Base-by-base conservation (phyloP, 2,888 invertebrate genomes). In the Tetranychus piercei region DNA sequence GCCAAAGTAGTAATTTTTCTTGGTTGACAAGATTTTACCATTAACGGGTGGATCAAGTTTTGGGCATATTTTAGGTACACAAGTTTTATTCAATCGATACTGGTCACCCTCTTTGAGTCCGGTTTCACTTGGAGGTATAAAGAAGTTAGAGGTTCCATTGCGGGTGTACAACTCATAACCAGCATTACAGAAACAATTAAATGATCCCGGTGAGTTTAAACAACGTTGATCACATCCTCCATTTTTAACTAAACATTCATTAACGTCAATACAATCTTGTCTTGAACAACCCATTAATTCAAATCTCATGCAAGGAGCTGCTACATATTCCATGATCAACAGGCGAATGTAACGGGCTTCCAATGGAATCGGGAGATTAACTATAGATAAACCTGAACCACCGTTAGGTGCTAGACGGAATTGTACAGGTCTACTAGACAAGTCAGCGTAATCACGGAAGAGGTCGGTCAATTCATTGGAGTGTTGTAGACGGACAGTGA, bases 161-260 rank as follows among this genome's bases (percentile, higher is more conserved):
- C 86, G 83, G 6, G 80, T 87, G 82, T 92, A 94, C 18, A 97
- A 85, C 81, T 94, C 93, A 81, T 88, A 96, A 11, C 97, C 97
- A 70, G 91, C 88, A 80, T 91, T 91, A 81, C 96, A 96, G 77
- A 88, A 87, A 80, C 95, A 96, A 1, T 90, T 87, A 81, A 87
- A 94, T 81, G 90, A 88, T 77, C 94, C 95, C 65, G 93, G 90
- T 76, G 88, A 89, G 79, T 94, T 94, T 70, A 92, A 86, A 83
- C 94, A 94, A 83, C 92, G 92, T 80, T 94, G 94, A 80, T 93
- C 91, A 82, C 94, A 94, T 20, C 93, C 93, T 18, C 94, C 94
- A 80, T 94, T 94, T 78, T 89, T 88, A 45, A 86, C 87, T 71
- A 87, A 86, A 81, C 94, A 94, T 81, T 94, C 94, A 80, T 94